Percentiles rank a stretch among this genome's conserved stretches.
Evolutionary conservation across 2,113 vertebrate species (phyloP).

Genomic region (Tachysurus fulvidraco): DNA sequence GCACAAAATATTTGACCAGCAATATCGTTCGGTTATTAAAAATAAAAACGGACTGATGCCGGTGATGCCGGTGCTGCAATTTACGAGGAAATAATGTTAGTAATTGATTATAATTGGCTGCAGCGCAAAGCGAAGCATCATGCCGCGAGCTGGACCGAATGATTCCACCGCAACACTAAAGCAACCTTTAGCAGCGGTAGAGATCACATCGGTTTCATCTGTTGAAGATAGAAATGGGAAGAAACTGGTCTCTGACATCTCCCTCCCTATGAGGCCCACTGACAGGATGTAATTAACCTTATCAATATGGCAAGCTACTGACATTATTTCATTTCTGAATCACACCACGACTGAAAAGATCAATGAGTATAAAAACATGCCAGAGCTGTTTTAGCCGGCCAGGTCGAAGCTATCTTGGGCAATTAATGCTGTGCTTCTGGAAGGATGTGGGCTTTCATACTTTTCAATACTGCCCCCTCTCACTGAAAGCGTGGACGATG

Average conservation of each 20-base stretch:
- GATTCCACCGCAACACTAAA: not conserved
- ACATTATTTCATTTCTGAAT: slow-evolving; percentile 49
- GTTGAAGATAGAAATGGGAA: not conserved
- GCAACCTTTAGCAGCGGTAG: not conserved
- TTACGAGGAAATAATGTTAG: slow-evolving; percentile 28
- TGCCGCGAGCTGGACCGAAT: not conserved
- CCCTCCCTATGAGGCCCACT: not conserved
- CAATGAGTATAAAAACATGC: slow-evolving; percentile 39
- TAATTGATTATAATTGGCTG: slow-evolving; percentile 36
- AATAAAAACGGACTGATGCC: not conserved
- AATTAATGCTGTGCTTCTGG: slow-evolving; percentile 38
- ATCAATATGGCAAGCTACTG: slow-evolving; percentile 55
- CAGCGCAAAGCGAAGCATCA: not conserved
- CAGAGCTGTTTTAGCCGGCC: slow-evolving; percentile 28
- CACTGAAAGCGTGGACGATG: not conserved
- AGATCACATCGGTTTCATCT: not conserved
- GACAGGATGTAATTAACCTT: slow-evolving; percentile 51
- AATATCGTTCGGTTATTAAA: not conserved
- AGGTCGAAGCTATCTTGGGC: slow-evolving; percentile 5
- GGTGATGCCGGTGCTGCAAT: slow-evolving; percentile 14
- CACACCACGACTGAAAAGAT: slow-evolving; percentile 45
- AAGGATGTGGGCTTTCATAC: slow-evolving; percentile 12
- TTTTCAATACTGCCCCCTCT: not conserved
- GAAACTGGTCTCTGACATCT: slow-evolving; percentile 27
- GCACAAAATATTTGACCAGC: not conserved